Conservation (phyloP, 2,888 invertebrate genomes). For the Cyclophora albipunctata region DNA sequence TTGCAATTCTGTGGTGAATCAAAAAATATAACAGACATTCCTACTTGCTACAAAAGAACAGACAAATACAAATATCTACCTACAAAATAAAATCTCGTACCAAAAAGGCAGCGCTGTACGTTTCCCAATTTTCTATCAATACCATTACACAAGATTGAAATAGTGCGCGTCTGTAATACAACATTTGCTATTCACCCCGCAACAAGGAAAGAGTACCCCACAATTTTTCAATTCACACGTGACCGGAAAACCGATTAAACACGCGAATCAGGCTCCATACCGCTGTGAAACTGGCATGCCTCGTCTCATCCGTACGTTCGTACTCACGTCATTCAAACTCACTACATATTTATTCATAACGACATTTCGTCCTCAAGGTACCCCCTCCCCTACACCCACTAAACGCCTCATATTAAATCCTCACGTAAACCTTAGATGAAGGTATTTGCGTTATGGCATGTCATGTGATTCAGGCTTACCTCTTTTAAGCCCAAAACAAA, state of each 20-base stretch:
- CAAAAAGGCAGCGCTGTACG: neutral
- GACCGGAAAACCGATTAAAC: constrained; percentile 39
- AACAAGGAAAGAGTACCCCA: constrained; percentile 39
- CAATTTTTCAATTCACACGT: constrained; percentile 60
- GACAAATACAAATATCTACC: too few species aligned
- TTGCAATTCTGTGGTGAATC: too few species aligned
- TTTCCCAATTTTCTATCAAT: neutral
- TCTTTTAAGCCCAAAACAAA: constrained; percentile 16
- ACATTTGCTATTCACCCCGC: constrained; percentile 47
- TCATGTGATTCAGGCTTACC: constrained; percentile 34
- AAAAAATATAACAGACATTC: too few species aligned
- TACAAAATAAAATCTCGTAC: too few species aligned
- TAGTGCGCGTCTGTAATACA: constrained; percentile 3
- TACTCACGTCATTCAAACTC: constrained; percentile 3
- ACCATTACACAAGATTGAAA: neutral
- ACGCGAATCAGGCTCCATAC: constrained; percentile 25
- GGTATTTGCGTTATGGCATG: constrained; percentile 31
- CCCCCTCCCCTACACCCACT: constrained; percentile 27
- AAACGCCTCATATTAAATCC: constrained; percentile 43
- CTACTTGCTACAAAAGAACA: too few species aligned
- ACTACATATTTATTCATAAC: too few species aligned
- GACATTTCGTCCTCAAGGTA: too few species aligned
- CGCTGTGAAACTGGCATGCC: too few species aligned
- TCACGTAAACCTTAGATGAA: constrained; percentile 37
- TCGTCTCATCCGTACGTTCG: neutral